Evolutionary conservation across 2,888 invertebrate species (phyloP), one percentile per base, ranked within the genome.

Genomic region (Phaonia tiefii): DNA sequence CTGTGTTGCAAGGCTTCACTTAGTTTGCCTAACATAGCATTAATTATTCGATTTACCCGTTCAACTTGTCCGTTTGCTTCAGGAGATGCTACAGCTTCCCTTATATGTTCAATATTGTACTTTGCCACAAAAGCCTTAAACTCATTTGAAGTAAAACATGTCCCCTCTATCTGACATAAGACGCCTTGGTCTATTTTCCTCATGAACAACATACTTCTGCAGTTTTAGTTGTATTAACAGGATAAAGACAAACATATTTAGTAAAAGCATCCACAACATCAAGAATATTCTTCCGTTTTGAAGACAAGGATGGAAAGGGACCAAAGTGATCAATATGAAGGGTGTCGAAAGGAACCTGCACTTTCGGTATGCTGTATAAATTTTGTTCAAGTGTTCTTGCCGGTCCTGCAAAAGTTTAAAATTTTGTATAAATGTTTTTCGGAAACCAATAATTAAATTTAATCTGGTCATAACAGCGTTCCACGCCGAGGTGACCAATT

Each of bases 201-300:
- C 11, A 67, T 10, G 67, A n/a, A 11, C 15, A 26, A 11, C 49
- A 49, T n/a, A 66, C 66, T 37, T 51, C 39, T 17, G 31, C 51
- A 17, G 67, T 51, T 1, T 46, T 31, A 3, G 26, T 15, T 2
- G 26, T 25, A 13, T 46, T 46, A 1, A 66, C 46, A 22, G 46
- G 10, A 46, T 46, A 66, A 5, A 65, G 13, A 20, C 25, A 3
- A 1, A 65, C 65, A 44, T 22, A 49, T n/a, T 49, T 66, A n/a
- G 76, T 80, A 46, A 80, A 80, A 1, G 66, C 65, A 46, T 80
- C 69, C n/a, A 69, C 58, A 0, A 80, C 39, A 26, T 70, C 76
- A 17, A 80, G 44, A 65, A 72, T 72, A 60, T 80, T 72, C 37
- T 76, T 76, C 31, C 73, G 51, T 5, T 80, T 76, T 5, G 70